phyloP scores from a whole-genome alignment of 2,888 invertebrate species.

The Pecten maximus region DNA sequence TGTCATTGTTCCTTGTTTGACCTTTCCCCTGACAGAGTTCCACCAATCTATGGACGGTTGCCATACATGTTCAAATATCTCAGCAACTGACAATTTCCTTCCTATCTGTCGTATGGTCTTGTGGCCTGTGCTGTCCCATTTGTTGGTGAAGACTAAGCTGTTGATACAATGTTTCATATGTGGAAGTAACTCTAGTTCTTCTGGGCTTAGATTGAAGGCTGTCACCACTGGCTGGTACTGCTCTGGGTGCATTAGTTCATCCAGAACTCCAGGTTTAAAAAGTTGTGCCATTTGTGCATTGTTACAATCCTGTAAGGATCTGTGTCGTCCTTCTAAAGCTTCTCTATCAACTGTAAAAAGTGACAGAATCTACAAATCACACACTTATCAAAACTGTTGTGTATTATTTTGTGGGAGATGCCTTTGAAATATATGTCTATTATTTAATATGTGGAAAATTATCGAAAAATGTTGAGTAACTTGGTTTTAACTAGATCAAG shows the following conservation, averaged over 20 bases:
- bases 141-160: conserved; percentile 38
- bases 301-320: not conserved
- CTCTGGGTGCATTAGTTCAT: conserved; percentile 2
- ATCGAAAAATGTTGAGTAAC: too few species aligned
- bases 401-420: too few species aligned
- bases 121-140: conserved; percentile 39
- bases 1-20: conserved; percentile 31
- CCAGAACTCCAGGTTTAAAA: not conserved
- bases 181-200: conserved; percentile 39
- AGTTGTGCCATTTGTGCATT: not conserved
- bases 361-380: not conserved
- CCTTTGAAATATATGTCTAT: too few species aligned
- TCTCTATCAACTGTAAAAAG: conserved; percentile 7
- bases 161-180: conserved; percentile 27
- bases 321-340: not conserved
- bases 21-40: not conserved
- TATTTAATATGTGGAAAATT: too few species aligned
- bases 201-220: conserved; percentile 31
- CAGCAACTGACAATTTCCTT: conserved; percentile 3
- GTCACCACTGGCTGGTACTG: conserved; percentile 17
- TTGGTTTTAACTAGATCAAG: too few species aligned
- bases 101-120: not conserved
- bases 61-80: conserved; percentile 40
- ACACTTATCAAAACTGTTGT: too few species aligned
- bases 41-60: conserved; percentile 28